Conservation (phyloP, 2,888 invertebrate genomes). For the Cheilosia vernalis region DNA sequence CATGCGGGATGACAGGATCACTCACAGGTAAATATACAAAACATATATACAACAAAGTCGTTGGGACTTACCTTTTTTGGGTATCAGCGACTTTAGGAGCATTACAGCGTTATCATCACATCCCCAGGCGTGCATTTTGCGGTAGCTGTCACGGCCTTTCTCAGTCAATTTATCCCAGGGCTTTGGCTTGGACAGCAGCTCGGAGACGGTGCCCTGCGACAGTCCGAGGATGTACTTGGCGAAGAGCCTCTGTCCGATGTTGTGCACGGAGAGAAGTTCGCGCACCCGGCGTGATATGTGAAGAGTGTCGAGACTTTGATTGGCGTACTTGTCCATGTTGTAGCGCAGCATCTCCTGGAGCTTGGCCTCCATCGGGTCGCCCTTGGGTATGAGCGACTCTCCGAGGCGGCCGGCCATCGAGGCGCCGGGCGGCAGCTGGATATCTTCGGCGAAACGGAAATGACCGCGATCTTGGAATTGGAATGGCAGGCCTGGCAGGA, state of each 20-base stretch:
- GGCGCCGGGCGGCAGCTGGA: slow-evolving; percentile 89
- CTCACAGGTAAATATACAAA: slow-evolving; percentile 26
- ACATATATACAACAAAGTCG: neutral
- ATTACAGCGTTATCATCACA: slow-evolving; percentile 98
- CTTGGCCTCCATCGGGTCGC: slow-evolving; percentile 96
- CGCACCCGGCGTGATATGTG: slow-evolving; percentile 96
- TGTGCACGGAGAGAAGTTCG: slow-evolving; percentile 97
- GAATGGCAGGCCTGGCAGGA: slow-evolving; percentile 86
- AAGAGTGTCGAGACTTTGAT: slow-evolving; percentile 96
- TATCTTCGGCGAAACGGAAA: slow-evolving; percentile 93
- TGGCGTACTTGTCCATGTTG: slow-evolving; percentile 98
- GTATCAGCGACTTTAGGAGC: slow-evolving; percentile 98
- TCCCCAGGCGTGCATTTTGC: slow-evolving; percentile 99
- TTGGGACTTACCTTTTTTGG: slow-evolving; percentile 94
- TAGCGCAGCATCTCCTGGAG: slow-evolving; percentile 96
- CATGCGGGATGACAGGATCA: slow-evolving; percentile 20
- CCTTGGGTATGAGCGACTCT: slow-evolving; percentile 95
- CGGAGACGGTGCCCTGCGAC: slow-evolving; percentile 99
- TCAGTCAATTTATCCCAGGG: slow-evolving; percentile 99
- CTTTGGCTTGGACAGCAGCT: slow-evolving; percentile 98
- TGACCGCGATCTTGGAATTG: slow-evolving; percentile 92
- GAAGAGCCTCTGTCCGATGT: slow-evolving; percentile 99
- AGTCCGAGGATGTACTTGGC: slow-evolving; percentile 99
- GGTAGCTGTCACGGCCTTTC: slow-evolving; percentile 99
- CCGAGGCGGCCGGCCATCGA: slow-evolving; percentile 93